Percentiles rank a stretch among this genome's conserved stretches.
Evolutionary conservation across 2,113 vertebrate species (phyloP).

Genomic region (Mastomys natalensis): DNA sequence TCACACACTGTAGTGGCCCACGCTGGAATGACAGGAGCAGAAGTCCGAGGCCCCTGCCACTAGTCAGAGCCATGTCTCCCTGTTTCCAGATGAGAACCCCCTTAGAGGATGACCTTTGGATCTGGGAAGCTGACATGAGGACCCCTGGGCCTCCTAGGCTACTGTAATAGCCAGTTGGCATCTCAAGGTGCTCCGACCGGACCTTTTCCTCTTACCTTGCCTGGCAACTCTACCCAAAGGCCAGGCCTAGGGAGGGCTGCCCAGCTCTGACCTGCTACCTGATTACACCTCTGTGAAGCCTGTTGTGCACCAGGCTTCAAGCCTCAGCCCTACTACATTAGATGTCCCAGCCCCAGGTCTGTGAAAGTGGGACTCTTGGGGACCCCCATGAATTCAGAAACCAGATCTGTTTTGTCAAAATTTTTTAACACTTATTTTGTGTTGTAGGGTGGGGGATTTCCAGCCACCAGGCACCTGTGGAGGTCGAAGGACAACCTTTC

Average conservation of each 20-base stretch:
- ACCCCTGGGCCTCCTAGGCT: background rate
- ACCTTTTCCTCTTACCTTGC: background rate
- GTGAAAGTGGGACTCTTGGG: background rate
- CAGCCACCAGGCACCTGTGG: background rate
- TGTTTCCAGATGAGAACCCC: background rate
- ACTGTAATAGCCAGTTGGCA: background rate
- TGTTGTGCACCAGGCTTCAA: background rate
- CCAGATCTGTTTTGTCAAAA: background rate
- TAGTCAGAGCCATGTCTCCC: background rate
- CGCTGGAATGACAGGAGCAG: background rate
- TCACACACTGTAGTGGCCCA: background rate
- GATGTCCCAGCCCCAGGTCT: background rate
- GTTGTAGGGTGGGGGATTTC: background rate
- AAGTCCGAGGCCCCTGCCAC: background rate
- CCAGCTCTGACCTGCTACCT: background rate
- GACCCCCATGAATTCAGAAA: background rate
- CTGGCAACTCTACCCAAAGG: background rate
- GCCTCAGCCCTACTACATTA: too few relatives aligned
- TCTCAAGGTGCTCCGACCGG: background rate
- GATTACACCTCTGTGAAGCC: background rate
- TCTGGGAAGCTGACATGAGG: accelerated
- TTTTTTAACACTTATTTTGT: background rate
- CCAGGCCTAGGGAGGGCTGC: background rate
- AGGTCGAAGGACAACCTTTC: background rate
- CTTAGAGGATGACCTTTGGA: background rate